These are phyloP conservation scores for Mesaphorura yosii DNA, from an alignment of 1,140 invertebrate species.

Conservation along the genomic window DNA sequence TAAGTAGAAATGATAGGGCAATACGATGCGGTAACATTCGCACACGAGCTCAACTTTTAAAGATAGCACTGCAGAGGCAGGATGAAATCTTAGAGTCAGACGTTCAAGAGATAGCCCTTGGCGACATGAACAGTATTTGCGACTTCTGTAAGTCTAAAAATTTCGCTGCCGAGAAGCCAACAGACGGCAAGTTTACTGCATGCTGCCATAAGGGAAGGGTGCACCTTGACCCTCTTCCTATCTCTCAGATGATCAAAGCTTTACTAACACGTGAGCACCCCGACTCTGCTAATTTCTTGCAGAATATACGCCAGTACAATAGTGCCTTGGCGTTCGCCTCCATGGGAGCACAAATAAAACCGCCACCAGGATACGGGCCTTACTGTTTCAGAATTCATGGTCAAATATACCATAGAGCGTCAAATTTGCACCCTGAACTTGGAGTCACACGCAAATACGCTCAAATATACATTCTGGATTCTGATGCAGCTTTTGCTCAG, in stretches of 20 bases:
- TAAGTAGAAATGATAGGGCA: too few relatives aligned
- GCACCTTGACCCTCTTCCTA: conserved; percentile 27
- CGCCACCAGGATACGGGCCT: conserved; percentile 7
- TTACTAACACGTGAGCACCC: conserved; percentile 30
- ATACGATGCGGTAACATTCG: too few relatives aligned
- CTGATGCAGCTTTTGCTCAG: neutral
- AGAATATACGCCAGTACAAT: conserved; percentile 38
- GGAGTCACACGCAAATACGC: conserved; percentile 17
- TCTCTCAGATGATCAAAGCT: conserved; percentile 28
- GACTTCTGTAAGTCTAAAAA: neutral
- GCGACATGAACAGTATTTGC: neutral
- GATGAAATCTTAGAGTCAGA: neutral
- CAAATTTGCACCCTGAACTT: conserved; percentile 8
- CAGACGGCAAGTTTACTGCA: neutral
- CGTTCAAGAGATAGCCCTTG: neutral
- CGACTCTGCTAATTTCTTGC: conserved; percentile 36
- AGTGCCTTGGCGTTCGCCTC: conserved; percentile 38
- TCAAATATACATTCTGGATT: conserved; percentile 13
- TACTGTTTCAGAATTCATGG: conserved; percentile 34
- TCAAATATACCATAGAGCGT: conserved; percentile 32
- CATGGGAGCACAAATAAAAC: conserved; percentile 31
- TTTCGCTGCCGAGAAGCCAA: neutral
- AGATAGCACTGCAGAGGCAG: too few relatives aligned
- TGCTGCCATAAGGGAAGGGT: conserved; percentile 34
- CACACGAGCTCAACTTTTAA: too few relatives aligned